Evolutionary conservation across 2,888 invertebrate genomes (phyloP).

Genomic region (Acanthosoma haemorrhoidale): DNA sequence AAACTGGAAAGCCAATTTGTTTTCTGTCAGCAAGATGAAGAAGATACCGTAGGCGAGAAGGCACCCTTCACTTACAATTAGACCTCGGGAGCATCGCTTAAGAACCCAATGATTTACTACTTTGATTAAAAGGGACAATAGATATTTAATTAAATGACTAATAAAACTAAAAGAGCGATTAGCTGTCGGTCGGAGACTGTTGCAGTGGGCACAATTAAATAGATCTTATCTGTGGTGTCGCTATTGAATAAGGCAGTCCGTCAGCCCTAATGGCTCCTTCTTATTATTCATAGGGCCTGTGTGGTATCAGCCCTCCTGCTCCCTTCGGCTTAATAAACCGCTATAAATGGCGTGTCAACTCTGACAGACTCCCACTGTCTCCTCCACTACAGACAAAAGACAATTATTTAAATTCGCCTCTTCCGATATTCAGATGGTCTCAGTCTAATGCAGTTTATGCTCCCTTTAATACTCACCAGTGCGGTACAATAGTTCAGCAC

Average conservation of each 20-base stretch:
- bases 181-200: background rate
- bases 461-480: background rate
- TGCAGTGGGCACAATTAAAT: background rate
- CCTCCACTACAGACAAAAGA: background rate
- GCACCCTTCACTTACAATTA: too few species aligned
- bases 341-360: conserved; percentile 19
- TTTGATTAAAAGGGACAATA: background rate
- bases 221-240: background rate
- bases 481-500: too few species aligned
- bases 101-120: background rate
- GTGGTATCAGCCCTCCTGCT: background rate
- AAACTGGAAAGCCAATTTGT: too few species aligned
- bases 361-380: background rate
- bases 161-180: conserved; percentile 1
- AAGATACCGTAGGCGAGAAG: too few species aligned
- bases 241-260: conserved; percentile 1
- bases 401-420: conserved; percentile 24
- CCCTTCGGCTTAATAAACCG: conserved; percentile 14
- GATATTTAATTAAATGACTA: background rate
- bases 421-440: conserved; percentile 7
- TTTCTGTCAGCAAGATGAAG: too few species aligned
- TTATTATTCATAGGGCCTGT: conserved; percentile 3
- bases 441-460: conserved; percentile 7
- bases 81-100: too few species aligned
- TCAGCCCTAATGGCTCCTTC: conserved; percentile 1